Evolutionary conservation across 2,113 vertebrate genomes (phyloP).

Genomic region (Vidua chalybeata): DNA sequence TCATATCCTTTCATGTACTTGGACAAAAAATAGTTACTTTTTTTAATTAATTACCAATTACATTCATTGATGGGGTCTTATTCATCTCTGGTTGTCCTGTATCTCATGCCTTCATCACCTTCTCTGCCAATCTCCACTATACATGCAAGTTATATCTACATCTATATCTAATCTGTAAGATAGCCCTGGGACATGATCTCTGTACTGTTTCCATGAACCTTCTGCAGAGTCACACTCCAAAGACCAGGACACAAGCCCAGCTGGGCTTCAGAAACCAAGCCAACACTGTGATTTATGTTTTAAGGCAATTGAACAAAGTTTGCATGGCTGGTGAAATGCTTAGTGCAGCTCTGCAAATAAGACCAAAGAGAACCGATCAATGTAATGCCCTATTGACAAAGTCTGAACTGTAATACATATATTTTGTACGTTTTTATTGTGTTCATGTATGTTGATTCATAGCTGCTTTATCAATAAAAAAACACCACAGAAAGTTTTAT

Average conservation of each 20-base stretch:
- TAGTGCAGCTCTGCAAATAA: neutral
- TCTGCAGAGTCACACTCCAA: neutral
- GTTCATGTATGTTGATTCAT: slow-evolving; percentile 75
- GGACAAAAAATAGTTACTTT: neutral
- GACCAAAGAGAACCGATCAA: slow-evolving; percentile 42
- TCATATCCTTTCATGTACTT: neutral
- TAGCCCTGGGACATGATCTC: neutral
- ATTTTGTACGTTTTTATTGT: slow-evolving; percentile 64
- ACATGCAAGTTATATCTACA: neutral
- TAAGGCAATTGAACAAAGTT: slow-evolving; percentile 22
- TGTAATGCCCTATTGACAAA: slow-evolving; percentile 60
- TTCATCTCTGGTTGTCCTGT: neutral
- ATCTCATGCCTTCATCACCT: neutral
- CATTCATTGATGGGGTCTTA: neutral
- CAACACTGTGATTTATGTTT: neutral
- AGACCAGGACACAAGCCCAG: neutral
- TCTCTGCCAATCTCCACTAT: neutral
- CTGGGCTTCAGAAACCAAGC: neutral
- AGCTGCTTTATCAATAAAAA: slow-evolving; percentile 67
- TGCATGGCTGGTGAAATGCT: neutral
- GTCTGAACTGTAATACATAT: slow-evolving; percentile 26
- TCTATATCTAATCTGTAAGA: neutral
- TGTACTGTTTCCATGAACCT: neutral
- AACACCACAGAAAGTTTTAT: slow-evolving; percentile 46
- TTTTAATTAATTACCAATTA: neutral